Evolutionary conservation across 2,888 invertebrate genomes (phyloP).

Genomic region (Aporophyla nigra): DNA sequence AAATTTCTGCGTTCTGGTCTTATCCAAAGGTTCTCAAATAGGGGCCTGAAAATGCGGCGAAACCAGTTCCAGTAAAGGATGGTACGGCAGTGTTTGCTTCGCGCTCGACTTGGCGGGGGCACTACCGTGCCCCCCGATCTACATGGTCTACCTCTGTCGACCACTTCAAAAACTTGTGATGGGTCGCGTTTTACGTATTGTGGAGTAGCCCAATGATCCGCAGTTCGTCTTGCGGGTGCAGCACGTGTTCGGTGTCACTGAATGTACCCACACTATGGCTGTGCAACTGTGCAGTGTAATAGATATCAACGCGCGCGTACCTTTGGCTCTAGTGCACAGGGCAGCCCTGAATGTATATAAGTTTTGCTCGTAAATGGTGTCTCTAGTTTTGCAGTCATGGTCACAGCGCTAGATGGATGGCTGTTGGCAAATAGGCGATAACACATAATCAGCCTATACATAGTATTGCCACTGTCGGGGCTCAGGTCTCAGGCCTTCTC

Average conservation of each 20-base stretch:
- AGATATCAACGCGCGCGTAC: conserved; percentile 5
- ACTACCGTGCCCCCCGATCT: too few relatives aligned
- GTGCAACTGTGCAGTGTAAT: not conserved
- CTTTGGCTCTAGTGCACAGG: not conserved
- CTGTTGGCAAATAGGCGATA: not conserved
- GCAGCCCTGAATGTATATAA: not conserved
- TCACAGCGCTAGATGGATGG: not conserved
- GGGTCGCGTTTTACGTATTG: not conserved
- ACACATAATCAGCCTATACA: not conserved
- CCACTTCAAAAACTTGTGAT: not conserved
- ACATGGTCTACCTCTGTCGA: not conserved
- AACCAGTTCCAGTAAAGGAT: too few relatives aligned
- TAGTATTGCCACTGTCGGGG: not conserved
- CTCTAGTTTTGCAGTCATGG: not conserved
- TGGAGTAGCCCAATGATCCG: not conserved
- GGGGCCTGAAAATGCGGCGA: too few relatives aligned
- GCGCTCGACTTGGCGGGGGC: too few relatives aligned
- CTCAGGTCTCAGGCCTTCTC: not conserved
- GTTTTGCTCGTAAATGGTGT: not conserved
- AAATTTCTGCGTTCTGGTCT: too few relatives aligned
- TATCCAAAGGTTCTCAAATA: too few relatives aligned
- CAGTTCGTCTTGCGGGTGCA: not conserved
- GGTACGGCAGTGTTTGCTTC: too few relatives aligned
- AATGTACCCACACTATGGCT: not conserved
- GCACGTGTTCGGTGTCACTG: not conserved